These are phyloP conservation scores for Sphenodon punctatus DNA, from an alignment of 2,797 vertebrate species.

Conservation along the genomic window DNA sequence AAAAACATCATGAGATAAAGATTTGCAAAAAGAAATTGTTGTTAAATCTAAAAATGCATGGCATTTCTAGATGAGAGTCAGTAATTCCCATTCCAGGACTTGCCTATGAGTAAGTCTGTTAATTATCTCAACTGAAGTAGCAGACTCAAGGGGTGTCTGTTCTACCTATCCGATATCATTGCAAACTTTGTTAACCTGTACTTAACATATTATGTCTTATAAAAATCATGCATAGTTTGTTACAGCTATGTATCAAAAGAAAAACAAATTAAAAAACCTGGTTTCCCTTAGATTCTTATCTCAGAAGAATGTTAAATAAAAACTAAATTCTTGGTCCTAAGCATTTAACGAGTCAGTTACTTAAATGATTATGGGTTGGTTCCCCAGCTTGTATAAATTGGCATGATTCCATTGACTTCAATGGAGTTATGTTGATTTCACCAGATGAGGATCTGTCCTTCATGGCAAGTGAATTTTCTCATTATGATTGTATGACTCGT, in stretches of 20 bases:
- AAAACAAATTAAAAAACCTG: slow-evolving; percentile 57
- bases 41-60: neutral
- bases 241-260: slow-evolving; percentile 41
- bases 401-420: slow-evolving; percentile 37
- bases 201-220: slow-evolving; percentile 8
- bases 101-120: neutral
- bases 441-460: slow-evolving; percentile 1
- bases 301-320: slow-evolving; percentile 46
- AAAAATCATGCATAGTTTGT: slow-evolving; percentile 29
- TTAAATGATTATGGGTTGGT: slow-evolving; percentile 59
- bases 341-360: slow-evolving; percentile 58
- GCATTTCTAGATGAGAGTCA: neutral
- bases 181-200: neutral
- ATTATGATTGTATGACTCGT: slow-evolving; percentile 18
- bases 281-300: slow-evolving; percentile 59
- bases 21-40: neutral
- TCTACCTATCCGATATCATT: neutral
- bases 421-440: slow-evolving; percentile 10
- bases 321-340: slow-evolving; percentile 60
- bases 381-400: slow-evolving; percentile 25
- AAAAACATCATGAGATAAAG: neutral
- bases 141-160: neutral
- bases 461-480: slow-evolving; percentile 34
- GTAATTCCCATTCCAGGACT: no score
- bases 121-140: neutral